phyloP scores from a whole-genome alignment of 2,113 vertebrate genomes.

The Dipodomys spectabilis region DNA sequence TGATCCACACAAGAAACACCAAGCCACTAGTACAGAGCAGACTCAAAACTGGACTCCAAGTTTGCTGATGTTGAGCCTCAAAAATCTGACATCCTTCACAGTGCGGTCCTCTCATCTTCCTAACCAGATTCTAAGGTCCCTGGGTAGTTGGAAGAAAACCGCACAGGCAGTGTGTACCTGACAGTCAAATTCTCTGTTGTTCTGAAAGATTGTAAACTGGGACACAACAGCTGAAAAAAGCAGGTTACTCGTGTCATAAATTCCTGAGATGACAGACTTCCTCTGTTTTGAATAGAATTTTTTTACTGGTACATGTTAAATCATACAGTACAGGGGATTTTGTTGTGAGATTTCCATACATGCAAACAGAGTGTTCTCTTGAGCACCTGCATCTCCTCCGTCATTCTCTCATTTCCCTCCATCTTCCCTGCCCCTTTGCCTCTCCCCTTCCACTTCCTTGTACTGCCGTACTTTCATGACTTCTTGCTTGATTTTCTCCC shows the following conservation, averaged over 20 bases:
- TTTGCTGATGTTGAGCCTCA: neutral
- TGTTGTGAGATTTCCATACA: too few species aligned
- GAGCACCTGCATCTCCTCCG: too few species aligned
- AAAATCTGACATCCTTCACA: neutral
- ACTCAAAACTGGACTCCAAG: neutral
- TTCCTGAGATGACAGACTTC: neutral
- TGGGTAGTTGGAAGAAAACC: neutral
- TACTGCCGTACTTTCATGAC: too few species aligned
- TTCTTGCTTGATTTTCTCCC: too few species aligned
- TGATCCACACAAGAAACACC: neutral
- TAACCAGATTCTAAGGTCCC: neutral
- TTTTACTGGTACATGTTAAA: too few species aligned
- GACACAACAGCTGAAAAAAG: constrained; percentile 15
- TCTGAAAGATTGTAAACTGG: neutral
- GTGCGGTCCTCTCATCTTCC: neutral
- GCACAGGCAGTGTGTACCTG: neutral
- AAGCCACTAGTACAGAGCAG: neutral
- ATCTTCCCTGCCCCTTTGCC: too few species aligned
- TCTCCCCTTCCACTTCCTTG: too few species aligned
- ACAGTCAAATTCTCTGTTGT: neutral
- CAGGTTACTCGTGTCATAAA: neutral
- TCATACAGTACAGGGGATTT: too few species aligned
- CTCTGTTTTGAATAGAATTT: too few species aligned
- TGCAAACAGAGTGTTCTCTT: too few species aligned
- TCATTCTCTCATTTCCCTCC: too few species aligned